Evolutionary conservation across 1,140 invertebrate genomes (phyloP), one percentile per base, ranked within the genome.

Genomic region (Sinella curviseta): DNA sequence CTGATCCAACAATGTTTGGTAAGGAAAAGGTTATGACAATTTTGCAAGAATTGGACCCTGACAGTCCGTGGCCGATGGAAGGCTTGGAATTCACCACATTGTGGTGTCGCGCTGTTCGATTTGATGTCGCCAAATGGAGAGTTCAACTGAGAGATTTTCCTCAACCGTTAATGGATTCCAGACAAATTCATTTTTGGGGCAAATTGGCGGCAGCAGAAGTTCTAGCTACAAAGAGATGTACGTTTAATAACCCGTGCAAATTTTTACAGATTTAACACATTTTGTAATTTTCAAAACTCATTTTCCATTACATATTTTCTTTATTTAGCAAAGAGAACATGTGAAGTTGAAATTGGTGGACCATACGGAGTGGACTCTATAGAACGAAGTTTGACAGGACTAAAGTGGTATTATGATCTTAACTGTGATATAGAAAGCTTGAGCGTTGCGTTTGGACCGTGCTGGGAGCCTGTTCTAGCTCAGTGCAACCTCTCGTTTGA

Each of bases 331-430:
- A 87, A 86, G 77, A 81, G 89, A 81, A 84, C 82, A 20, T 87
- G 86, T 80, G 79, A 81, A 26, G 86, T 92, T 4, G 87, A 90
- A 70, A 85, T 90, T 2, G 88, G 87, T 20, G 83, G 86, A 16
- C 89, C 89, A 0, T 90, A 88, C 87, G 86, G 74, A 30, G 31
- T 85, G 3, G 85, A 87, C 77, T 85, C 80, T 20, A 85, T 92
- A 17, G 87, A 90, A 81, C 85, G 91, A 75, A 95, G 94, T 84
- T 96, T 99, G 93, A 95, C 95, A 24, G 91, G 95, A 0, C 88
- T 98, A 0, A 99, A 99, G 86, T 98, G 97, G 88, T 99, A 97
- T 87, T 96, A 99, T 86, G 97, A 99, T 87, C 90, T 99, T n/a
- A 97, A 95, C 86, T 96, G 94, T 89, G 95, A 97, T 84, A 92